These are phyloP conservation scores for Germaria angustata DNA, from an alignment of 2,888 invertebrate species.

Conservation along the genomic window DNA sequence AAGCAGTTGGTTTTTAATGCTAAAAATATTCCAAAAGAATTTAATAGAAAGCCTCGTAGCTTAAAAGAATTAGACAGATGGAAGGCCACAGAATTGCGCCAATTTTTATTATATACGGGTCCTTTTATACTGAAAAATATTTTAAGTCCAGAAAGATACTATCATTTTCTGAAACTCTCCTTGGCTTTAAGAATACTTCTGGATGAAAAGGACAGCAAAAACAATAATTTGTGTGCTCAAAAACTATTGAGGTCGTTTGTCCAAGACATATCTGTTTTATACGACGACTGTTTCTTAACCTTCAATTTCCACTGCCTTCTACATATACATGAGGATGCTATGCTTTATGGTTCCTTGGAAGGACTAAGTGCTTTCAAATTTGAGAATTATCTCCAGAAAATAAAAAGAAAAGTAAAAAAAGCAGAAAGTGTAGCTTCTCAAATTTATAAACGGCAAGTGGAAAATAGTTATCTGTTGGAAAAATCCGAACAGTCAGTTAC, in stretches of 20 bases:
- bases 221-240: no score
- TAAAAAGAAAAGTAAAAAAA: not conserved
- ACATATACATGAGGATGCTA: not conserved
- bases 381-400: not conserved
- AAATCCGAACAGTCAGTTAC: not conserved
- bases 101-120: no score
- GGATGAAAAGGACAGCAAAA: no score
- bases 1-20: no score
- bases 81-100: no score
- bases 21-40: no score
- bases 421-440: not conserved
- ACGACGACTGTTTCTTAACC: not conserved
- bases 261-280: not conserved
- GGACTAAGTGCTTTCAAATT: not conserved
- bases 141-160: not conserved
- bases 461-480: conserved; percentile 9
- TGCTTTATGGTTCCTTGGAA: not conserved
- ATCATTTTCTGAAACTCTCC: not conserved
- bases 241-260: not conserved
- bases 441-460: no score
- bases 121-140: no score
- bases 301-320: not conserved
- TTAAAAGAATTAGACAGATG: no score
- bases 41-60: no score
- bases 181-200: not conserved